These are phyloP conservation scores for Rhinolophus sinicus DNA, from an alignment of 2,113 vertebrate species.

Conservation along the genomic window DNA sequence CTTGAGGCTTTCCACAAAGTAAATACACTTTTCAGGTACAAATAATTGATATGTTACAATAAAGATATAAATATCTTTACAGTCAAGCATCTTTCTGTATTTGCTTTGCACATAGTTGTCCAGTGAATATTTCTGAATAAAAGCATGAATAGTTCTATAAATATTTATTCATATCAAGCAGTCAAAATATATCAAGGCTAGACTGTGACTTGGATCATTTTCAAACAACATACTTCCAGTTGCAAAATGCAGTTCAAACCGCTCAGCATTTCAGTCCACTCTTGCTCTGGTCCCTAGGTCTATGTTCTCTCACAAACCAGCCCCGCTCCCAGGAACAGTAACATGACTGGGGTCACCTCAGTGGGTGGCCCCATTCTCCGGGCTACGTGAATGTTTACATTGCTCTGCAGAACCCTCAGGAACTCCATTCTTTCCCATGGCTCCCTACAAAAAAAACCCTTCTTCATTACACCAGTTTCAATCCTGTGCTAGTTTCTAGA, in stretches of 20 bases:
- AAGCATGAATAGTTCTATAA: constrained; percentile 52
- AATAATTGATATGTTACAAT: constrained; percentile 31
- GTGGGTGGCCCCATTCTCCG: neutral
- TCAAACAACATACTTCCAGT: constrained; percentile 44
- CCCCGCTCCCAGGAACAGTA: neutral
- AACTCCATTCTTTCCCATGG: neutral
- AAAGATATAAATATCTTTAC: constrained; percentile 37
- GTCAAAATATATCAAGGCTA: constrained; percentile 57
- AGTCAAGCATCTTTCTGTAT: constrained; percentile 42
- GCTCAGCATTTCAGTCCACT: neutral
- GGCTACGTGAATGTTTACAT: neutral
- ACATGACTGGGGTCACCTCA: neutral
- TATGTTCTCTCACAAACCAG: neutral
- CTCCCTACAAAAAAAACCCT: neutral
- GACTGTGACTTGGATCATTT: constrained; percentile 54
- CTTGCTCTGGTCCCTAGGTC: neutral
- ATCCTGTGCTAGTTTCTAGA: neutral
- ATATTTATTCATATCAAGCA: constrained; percentile 53
- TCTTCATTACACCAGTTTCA: neutral
- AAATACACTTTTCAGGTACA: constrained; percentile 18
- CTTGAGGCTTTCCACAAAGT: constrained; percentile 49
- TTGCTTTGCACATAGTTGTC: constrained; percentile 35
- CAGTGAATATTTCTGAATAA: constrained; percentile 36
- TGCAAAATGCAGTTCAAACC: constrained; percentile 14
- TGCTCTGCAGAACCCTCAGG: neutral